A percentile compares a stretch with the other conserved stretches of the same genome.
Evolutionary conservation across 1,140 invertebrate genomes (phyloP).

Genomic region (Oscheius sp.): DNA sequence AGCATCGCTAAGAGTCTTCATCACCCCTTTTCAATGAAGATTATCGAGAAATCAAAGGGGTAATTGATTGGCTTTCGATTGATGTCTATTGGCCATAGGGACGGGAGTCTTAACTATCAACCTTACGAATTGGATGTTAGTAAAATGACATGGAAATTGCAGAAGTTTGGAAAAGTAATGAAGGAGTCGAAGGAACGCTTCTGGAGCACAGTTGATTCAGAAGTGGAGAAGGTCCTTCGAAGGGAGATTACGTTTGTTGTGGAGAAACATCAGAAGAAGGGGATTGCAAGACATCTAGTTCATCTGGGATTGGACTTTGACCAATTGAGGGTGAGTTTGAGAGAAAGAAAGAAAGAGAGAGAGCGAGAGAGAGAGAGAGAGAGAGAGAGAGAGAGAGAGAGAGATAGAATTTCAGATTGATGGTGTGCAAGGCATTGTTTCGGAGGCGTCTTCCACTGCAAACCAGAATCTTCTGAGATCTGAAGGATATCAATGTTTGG

Average conservation of each 20-base stretch:
- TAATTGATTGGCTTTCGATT: not conserved
- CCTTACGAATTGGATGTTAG: not conserved
- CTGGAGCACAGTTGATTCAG: not conserved
- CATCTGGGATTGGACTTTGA: not conserved
- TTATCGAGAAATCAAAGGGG: not conserved
- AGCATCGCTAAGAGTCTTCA: not conserved
- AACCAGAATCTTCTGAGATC: conserved; percentile 9
- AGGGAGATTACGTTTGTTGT: conserved; percentile 7
- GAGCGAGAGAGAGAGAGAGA: not conserved
- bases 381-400: too few species aligned
- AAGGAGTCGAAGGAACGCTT: not conserved
- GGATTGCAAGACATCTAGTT: not conserved
- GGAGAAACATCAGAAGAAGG: not conserved
- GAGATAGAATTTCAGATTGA: not conserved
- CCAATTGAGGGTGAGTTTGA: not conserved
- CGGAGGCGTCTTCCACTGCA: conserved; percentile 7
- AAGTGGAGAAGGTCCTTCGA: not conserved
- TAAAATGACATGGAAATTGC: not conserved
- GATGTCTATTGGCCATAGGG: not conserved
- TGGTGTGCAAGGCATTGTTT: conserved; percentile 3
- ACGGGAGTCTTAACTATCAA: not conserved
- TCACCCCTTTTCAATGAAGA: not conserved
- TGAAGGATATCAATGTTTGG: not conserved
- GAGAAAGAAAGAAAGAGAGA: too few species aligned
- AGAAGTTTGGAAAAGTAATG: not conserved